Percentiles rank a stretch among this genome's conserved stretches.
phyloP scores from a whole-genome alignment of 2,888 invertebrate genomes.

The Amphimallon solstitiale region DNA sequence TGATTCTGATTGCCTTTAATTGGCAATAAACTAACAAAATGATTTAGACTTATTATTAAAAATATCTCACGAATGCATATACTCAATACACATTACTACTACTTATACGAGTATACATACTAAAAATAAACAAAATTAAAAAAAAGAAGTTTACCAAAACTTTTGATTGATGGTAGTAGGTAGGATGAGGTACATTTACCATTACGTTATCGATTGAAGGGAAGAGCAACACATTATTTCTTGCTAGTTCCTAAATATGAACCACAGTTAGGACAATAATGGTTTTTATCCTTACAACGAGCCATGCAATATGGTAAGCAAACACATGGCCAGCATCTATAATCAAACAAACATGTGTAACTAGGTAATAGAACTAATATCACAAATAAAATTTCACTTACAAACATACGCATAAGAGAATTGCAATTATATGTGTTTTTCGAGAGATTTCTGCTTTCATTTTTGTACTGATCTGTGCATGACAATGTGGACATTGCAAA shows the following conservation, averaged over 20 bases:
- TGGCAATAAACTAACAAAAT: too few relatives aligned
- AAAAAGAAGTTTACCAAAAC: too few relatives aligned
- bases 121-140: too few relatives aligned
- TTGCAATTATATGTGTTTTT: slow-evolving; percentile 27
- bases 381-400: slow-evolving; percentile 12
- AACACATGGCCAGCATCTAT: slow-evolving; percentile 38
- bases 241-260: slow-evolving; percentile 28
- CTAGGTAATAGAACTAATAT: background rate
- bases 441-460: slow-evolving; percentile 8
- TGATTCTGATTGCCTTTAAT: too few relatives aligned
- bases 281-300: slow-evolving; percentile 37
- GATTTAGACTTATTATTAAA: too few relatives aligned
- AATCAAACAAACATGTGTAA: slow-evolving; percentile 11
- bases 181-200: too few relatives aligned
- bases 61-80: too few relatives aligned
- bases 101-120: too few relatives aligned
- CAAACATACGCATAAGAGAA: slow-evolving; percentile 23
- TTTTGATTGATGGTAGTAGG: too few relatives aligned
- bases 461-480: slow-evolving; percentile 3
- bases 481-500: slow-evolving; percentile 14
- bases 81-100: too few relatives aligned
- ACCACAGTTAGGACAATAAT: slow-evolving; percentile 34
- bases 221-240: background rate
- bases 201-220: too few relatives aligned
- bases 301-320: slow-evolving; percentile 36